These are phyloP conservation scores for Eristalis tenax DNA, from an alignment of 2,888 invertebrate genomes.

Conservation along the genomic window DNA sequence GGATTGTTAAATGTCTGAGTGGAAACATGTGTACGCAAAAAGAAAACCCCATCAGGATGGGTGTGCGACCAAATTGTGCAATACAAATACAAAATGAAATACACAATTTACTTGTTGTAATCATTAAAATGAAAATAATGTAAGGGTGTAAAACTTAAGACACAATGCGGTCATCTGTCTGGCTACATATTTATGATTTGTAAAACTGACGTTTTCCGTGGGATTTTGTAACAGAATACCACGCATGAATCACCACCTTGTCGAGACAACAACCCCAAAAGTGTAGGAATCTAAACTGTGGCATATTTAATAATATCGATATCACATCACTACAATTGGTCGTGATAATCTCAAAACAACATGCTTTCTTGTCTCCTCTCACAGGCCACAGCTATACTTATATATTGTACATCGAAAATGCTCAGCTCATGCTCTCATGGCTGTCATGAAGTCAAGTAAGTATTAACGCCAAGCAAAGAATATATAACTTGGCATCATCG, in stretches of 20 bases:
- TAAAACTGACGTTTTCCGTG: background rate
- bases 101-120: too few species aligned
- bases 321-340: constrained; percentile 15
- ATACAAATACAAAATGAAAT: too few species aligned
- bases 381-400: background rate
- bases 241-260: background rate
- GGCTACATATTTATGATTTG: background rate
- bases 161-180: too few species aligned
- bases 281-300: background rate
- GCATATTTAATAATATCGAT: background rate
- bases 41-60: too few species aligned
- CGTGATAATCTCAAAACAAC: constrained; percentile 39
- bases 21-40: too few species aligned
- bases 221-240: background rate
- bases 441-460: background rate
- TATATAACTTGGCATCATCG: constrained; percentile 63
- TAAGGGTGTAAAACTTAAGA: too few species aligned
- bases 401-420: background rate
- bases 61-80: too few species aligned
- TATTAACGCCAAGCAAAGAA: constrained; percentile 12
- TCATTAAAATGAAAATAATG: too few species aligned
- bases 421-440: background rate
- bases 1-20: too few species aligned
- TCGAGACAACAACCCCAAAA: background rate
- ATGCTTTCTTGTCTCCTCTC: background rate